Evolutionary conservation across 2,113 vertebrate species (phyloP), one percentile per base, ranked within the genome.

Genomic region (Phrynosoma platyrhinos): DNA sequence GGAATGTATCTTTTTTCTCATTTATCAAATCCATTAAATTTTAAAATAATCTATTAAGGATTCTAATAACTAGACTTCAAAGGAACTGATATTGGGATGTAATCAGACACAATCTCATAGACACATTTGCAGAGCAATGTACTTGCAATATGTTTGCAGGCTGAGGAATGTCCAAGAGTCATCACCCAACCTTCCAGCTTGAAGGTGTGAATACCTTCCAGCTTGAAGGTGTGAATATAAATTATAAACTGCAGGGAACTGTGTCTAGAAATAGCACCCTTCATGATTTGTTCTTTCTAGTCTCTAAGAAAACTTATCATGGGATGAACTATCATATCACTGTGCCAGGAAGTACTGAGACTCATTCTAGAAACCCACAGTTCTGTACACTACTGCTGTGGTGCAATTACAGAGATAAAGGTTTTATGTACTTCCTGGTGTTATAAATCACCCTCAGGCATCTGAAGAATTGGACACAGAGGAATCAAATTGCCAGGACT

Each of bases 1-100:
- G 95, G 90, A 95, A 40, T 52, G 5, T 0, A 2, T 23, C 87
- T 94, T 32, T 91, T 47, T 62, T 12, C 87, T 92, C 82, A 66
- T 91, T 84, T 92, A 92, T 91, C 93, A 94, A 94, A 85, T 94
- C 92, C 58, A 83, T 23, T 86, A 90, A 87, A 91, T 82, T 87
- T 85, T 40, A 77, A 93, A 86, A 75, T 10, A 93, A 94, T 90
- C 92, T 77, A 83, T 94, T 93, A 93, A 86, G 20, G 9, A 87
- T 42, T 66, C 74, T 85, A 64, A 77, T 4, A 82, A 78, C 86
- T 89, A 85, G 1, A 0, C 16, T 62, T 25, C 16, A 0, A 47
- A 89, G 71, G 23, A 82, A 81, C 2, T 7, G 86, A 21, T n/a
- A 66, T n/a, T 27, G 16, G 36, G n/a, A 83, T 21, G 3, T 36